phyloP scores from a whole-genome alignment of 2,888 invertebrate species.

The Scaptomyza reducta region DNA sequence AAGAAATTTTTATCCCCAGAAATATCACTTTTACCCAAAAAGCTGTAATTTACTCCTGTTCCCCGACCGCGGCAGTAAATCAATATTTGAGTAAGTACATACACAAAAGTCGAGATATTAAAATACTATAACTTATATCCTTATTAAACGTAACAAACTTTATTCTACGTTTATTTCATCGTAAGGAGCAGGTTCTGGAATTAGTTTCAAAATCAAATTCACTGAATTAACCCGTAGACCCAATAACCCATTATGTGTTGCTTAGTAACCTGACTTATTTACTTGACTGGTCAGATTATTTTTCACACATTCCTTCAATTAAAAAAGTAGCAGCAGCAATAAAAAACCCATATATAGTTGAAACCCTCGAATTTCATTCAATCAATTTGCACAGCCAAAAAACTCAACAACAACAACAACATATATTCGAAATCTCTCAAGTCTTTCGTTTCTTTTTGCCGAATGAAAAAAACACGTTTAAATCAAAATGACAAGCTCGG shows the following conservation, averaged over 20 bases:
- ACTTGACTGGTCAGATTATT: slow-evolving; percentile 21
- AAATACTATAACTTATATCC: too few relatives aligned
- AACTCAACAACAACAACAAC: slow-evolving; percentile 1
- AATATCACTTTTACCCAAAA: too few relatives aligned
- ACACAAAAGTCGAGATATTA: too few relatives aligned
- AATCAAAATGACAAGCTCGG: slow-evolving; percentile 64
- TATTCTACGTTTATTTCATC: too few relatives aligned
- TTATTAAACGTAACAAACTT: too few relatives aligned
- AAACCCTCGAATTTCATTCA: slow-evolving; percentile 69
- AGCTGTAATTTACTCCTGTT: too few relatives aligned
- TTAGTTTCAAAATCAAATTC: not conserved
- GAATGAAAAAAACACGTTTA: slow-evolving; percentile 45
- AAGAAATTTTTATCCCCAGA: too few relatives aligned
- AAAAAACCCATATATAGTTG: slow-evolving; percentile 14
- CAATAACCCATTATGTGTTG: slow-evolving; percentile 20
- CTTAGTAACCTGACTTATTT: slow-evolving; percentile 26
- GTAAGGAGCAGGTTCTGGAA: too few relatives aligned
- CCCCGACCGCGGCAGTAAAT: too few relatives aligned
- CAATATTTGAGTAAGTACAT: too few relatives aligned
- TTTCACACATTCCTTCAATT: slow-evolving; percentile 68
- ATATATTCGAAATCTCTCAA: slow-evolving; percentile 6
- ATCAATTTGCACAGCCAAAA: slow-evolving; percentile 58
- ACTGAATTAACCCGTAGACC: slow-evolving; percentile 1
- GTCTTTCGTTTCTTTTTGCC: slow-evolving; percentile 18
- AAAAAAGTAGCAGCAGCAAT: slow-evolving; percentile 54